Percentiles rank a stretch among this genome's conserved stretches.
phyloP scores from a whole-genome alignment of 2,888 invertebrate genomes.

The Andrena flavipes region DNA sequence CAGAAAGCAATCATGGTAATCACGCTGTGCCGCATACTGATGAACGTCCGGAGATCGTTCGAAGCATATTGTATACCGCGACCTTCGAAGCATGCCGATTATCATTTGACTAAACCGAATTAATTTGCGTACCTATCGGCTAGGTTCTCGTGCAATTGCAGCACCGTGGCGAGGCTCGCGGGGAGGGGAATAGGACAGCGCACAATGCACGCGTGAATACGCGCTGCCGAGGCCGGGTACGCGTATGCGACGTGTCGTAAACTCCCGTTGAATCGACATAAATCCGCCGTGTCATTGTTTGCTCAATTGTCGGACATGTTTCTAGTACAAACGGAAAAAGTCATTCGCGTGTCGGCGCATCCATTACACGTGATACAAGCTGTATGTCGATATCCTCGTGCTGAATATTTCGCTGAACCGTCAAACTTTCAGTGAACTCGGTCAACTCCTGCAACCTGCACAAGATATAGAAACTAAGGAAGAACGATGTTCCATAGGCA shows the following conservation, averaged over 20 bases:
- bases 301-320: slow-evolving; percentile 26
- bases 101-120: slow-evolving; percentile 66
- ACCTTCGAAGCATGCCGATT: slow-evolving; percentile 58
- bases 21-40: not conserved
- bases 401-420: not conserved
- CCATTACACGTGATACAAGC: not conserved
- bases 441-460: too few species aligned
- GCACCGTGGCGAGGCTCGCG: slow-evolving; percentile 11
- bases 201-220: slow-evolving; percentile 38
- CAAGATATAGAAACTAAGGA: too few species aligned
- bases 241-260: slow-evolving; percentile 43
- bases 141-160: slow-evolving; percentile 50
- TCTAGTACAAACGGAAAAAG: slow-evolving; percentile 15
- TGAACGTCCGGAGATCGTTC: slow-evolving; percentile 18
- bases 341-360: not conserved
- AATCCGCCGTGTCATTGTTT: slow-evolving; percentile 30
- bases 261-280: slow-evolving; percentile 49
- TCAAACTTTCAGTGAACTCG: too few species aligned
- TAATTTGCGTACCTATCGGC: slow-evolving; percentile 65
- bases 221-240: slow-evolving; percentile 34
- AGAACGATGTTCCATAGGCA: too few species aligned
- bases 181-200: slow-evolving; percentile 27
- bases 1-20: slow-evolving; percentile 37
- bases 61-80: slow-evolving; percentile 32
- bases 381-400: not conserved